Evolutionary conservation across 1,140 invertebrate species (phyloP).

Genomic region (Drosophila santomea): DNA sequence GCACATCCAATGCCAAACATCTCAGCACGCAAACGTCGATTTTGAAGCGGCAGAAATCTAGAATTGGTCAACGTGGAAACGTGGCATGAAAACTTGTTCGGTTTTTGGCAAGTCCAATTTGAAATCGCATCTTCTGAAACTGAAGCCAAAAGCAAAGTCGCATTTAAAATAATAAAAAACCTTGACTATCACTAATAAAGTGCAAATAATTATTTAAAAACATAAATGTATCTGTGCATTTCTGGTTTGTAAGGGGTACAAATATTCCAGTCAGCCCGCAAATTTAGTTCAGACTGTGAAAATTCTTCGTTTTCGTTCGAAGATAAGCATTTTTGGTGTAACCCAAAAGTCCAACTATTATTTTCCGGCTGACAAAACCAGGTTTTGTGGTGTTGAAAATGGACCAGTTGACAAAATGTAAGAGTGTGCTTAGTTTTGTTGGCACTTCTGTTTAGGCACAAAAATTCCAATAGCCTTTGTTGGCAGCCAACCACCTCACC

Average conservation of each 20-base stretch:
- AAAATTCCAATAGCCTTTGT: slow-evolving; percentile 51
- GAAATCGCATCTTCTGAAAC: not conserved
- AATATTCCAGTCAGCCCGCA: not conserved
- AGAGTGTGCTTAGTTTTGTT: slow-evolving; percentile 47
- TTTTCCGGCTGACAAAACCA: slow-evolving; percentile 19
- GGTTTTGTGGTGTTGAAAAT: slow-evolving; percentile 37
- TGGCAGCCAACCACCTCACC: not conserved
- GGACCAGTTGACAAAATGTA: slow-evolving; percentile 33
- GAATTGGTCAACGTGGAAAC: not conserved
- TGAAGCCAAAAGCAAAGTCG: not conserved
- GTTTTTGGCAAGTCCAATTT: not conserved
- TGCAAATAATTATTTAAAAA: not conserved
- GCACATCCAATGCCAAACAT: slow-evolving; percentile 28
- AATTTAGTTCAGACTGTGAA: slow-evolving; percentile 16
- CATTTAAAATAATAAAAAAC: not conserved
- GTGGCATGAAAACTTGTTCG: not conserved
- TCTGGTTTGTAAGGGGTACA: not conserved
- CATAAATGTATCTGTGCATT: not conserved
- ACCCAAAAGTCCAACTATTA: slow-evolving; percentile 15
- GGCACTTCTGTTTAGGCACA: slow-evolving; percentile 27
- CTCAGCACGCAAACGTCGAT: slow-evolving; percentile 26
- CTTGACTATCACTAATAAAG: not conserved
- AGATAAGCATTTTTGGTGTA: slow-evolving; percentile 9
- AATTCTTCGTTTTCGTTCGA: slow-evolving; percentile 15
- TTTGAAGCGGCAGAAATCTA: slow-evolving; percentile 1